Conservation (phyloP, 2,113 vertebrate species). For the Sinosuthora webbiana region DNA sequence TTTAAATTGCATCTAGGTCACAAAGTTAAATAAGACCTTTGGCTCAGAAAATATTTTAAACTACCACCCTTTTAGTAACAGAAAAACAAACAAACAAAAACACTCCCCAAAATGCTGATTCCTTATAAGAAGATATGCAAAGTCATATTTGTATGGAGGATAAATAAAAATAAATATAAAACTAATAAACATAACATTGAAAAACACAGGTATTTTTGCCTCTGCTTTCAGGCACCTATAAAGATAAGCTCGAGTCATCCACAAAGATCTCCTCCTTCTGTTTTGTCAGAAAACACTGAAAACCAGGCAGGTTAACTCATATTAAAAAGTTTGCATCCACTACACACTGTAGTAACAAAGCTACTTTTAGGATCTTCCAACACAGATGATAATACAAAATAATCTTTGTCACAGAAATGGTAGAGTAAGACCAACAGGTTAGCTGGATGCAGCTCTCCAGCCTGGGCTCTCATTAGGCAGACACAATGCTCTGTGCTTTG, state of each 20-base stretch:
- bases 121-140: neutral
- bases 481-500: neutral
- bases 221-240: neutral
- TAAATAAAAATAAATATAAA: neutral
- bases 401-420: neutral
- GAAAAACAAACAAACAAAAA: neutral
- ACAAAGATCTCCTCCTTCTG: neutral
- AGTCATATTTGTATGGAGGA: neutral
- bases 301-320: neutral
- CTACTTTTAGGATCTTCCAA: neutral
- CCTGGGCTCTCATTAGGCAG: neutral
- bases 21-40: conserved; percentile 38
- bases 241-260: neutral
- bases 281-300: neutral
- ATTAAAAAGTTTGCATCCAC: neutral
- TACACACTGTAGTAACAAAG: neutral
- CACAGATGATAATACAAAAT: neutral
- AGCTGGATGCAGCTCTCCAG: neutral
- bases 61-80: neutral
- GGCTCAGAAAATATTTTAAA: neutral
- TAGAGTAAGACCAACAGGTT: neutral
- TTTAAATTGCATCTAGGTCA: conserved; percentile 59
- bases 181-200: neutral
- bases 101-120: neutral
- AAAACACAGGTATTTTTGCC: neutral